Percentiles rank a stretch among this genome's conserved stretches.
These are phyloP conservation scores for Lycorma delicatula DNA, from an alignment of 1,140 invertebrate species.

Conservation along the genomic window DNA sequence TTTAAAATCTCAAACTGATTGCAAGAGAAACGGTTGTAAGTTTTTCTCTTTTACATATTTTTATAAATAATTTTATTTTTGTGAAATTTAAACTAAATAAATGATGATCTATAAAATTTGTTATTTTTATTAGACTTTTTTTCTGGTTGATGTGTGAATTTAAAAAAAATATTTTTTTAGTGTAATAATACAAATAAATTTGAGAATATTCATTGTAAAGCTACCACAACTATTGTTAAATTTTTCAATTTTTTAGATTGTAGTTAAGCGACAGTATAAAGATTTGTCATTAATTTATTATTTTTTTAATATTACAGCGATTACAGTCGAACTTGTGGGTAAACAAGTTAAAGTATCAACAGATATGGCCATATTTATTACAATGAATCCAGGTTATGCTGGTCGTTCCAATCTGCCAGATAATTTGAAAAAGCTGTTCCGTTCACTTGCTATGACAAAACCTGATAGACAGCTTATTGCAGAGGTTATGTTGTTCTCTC, in stretches of 20 bases:
- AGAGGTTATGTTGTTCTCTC: slow-evolving; percentile 98
- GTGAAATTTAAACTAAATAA: no score
- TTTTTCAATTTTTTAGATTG: no score
- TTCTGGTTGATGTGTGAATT: no score
- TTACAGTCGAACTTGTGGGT: slow-evolving; percentile 89
- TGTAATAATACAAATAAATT: no score
- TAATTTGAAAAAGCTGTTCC: slow-evolving; percentile 97
- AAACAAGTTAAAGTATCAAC: slow-evolving; percentile 95
- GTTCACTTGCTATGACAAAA: slow-evolving; percentile 97
- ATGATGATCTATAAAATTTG: no score
- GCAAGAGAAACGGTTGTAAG: slow-evolving; percentile 55
- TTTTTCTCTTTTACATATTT: no score
- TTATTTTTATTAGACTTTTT: no score
- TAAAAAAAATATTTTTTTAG: no score
- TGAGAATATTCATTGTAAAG: no score
- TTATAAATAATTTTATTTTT: no score
- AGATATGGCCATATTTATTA: slow-evolving; percentile 99
- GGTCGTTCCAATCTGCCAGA: slow-evolving; percentile 97
- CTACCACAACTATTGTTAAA: no score
- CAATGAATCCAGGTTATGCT: slow-evolving; percentile 99
- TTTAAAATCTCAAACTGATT: slow-evolving; percentile 77
- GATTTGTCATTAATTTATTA: neutral
- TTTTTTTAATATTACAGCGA: slow-evolving; percentile 37
- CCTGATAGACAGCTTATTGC: slow-evolving; percentile 97
- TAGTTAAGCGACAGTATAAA: no score